These are phyloP conservation scores for Taphrorychus bicolor DNA, from an alignment of 2,888 invertebrate species.

Conservation along the genomic window DNA sequence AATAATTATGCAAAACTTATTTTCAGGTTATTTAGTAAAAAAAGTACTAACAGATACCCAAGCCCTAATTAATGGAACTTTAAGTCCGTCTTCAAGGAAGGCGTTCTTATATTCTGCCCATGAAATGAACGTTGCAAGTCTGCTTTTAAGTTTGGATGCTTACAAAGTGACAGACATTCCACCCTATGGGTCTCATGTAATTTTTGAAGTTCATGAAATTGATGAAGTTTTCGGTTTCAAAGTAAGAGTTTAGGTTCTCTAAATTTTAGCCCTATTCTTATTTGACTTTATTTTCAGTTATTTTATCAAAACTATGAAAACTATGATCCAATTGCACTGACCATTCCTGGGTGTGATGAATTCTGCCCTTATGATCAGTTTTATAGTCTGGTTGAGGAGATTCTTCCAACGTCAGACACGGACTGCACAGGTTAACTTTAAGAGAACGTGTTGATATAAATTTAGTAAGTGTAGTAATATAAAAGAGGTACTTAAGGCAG, in stretches of 20 bases:
- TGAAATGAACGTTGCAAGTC: slow-evolving; percentile 39
- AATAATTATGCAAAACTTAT: too few relatives aligned
- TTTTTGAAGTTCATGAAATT: slow-evolving; percentile 44
- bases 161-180: slow-evolving; percentile 38
- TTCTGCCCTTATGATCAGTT: slow-evolving; percentile 32
- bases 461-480: background rate
- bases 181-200: slow-evolving; percentile 38
- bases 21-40: slow-evolving; percentile 37
- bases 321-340: slow-evolving; percentile 10
- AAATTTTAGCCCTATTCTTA: background rate
- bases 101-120: slow-evolving; percentile 45
- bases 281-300: background rate
- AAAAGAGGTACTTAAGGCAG: background rate
- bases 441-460: background rate
- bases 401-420: slow-evolving; percentile 13
- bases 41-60: slow-evolving; percentile 38
- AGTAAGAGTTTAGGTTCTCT: slow-evolving; percentile 22
- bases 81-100: slow-evolving; percentile 35
- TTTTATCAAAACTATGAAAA: slow-evolving; percentile 3
- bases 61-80: slow-evolving; percentile 31
- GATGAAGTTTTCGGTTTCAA: slow-evolving; percentile 40
- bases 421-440: background rate
- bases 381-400: slow-evolving; percentile 16
- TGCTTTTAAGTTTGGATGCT: slow-evolving; percentile 35
- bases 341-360: slow-evolving; percentile 25